Evolutionary conservation across 2,888 invertebrate genomes (phyloP), one percentile per base, ranked within the genome.

Genomic region (Mermis nigrescens): DNA sequence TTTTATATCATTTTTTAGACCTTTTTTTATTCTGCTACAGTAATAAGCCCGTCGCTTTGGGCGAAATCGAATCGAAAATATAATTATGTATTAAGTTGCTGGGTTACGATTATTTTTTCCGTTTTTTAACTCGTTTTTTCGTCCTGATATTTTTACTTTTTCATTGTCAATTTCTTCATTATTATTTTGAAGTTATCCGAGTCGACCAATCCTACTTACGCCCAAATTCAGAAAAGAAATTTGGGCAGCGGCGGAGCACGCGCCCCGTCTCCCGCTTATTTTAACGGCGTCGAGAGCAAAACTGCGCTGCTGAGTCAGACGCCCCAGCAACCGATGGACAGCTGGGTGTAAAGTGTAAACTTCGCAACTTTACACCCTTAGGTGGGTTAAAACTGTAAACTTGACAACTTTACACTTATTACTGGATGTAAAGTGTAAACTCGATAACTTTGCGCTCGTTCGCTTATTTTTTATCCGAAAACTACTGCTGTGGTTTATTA

Each of bases 201-300:
- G 38, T 19, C 38, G 38, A n/a, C n/a, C n/a, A n/a, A n/a, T n/a
- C n/a, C n/a, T n/a, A n/a, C 38, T 19, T 70, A 70, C 57, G 68
- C 70, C 15, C 65, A 69, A 1, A 68, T 70, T n/a, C 63, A 66
- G 28, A 70, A 70, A 59, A 60, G 61, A 46, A 19, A 27, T 19
- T n/a, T 52, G 22, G 22, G 7, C n/a, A n/a, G n/a, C n/a, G n/a
- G n/a, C n/a, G n/a, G n/a, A n/a, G n/a, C n/a, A n/a, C n/a, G n/a
- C n/a, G n/a, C n/a, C n/a, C n/a, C n/a, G n/a, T n/a, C n/a, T n/a
- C n/a, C n/a, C n/a, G n/a, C n/a, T n/a, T n/a, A n/a, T n/a, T n/a
- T n/a, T n/a, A n/a, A 38, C 38, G 38, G 7, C 38, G 12, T 19
- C 19, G 38, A 38, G 19, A 38, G 38, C 38, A 38, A 38, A 38